Base-by-base conservation (phyloP, 2,888 invertebrate genomes). In the Nowickia ferox region DNA sequence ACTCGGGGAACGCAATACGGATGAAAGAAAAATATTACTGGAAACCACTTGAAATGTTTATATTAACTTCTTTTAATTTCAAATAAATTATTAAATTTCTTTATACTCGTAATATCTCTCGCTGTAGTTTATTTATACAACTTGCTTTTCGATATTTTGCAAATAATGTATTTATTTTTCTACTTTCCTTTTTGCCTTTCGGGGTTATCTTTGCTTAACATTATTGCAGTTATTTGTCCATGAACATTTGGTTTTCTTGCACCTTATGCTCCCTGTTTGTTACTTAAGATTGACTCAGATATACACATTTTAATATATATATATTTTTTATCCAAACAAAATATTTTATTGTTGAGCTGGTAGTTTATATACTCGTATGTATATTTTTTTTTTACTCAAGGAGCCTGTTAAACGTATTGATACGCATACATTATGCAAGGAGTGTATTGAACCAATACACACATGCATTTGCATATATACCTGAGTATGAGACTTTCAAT, bases 221-320 rank as follows among this genome's bases (percentile, higher is more conserved):
- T 86, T 83, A 86, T 86, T 86, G 86, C 86, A 76, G 86, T 66
- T 72, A 79, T 86, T 86, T 86, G 83, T 76, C 86, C 76, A 76
- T 82, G 75, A 66, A 86, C 79, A 74, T 86, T 86, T 76, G 68
- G 42, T 74, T 83, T 86, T 83, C 76, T 83, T 86, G 57, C 83
- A 86, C 83, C 86, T 86, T 83, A 68, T 83, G 86, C 15, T 83
- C 48, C 51, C 48, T 66, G 65, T 78, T 80, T 76, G 53, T 78
- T 81, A 78, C 51, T 78, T 84, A 69, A 77, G 82, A 78, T 74
- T 74, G 51, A 68, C 69, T 84, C 48, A 40, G 48, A 74, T 17
- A 51, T 40, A 57, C 30, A 57, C 57, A 66, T 19, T 51, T 51
- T 15, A 4, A 55, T 38, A 48, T 22, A 17, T 10, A 30, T 30